A percentile compares a stretch with the other conserved stretches of the same genome.
phyloP scores from a whole-genome alignment of 2,888 invertebrate species.

The Mantis religiosa region DNA sequence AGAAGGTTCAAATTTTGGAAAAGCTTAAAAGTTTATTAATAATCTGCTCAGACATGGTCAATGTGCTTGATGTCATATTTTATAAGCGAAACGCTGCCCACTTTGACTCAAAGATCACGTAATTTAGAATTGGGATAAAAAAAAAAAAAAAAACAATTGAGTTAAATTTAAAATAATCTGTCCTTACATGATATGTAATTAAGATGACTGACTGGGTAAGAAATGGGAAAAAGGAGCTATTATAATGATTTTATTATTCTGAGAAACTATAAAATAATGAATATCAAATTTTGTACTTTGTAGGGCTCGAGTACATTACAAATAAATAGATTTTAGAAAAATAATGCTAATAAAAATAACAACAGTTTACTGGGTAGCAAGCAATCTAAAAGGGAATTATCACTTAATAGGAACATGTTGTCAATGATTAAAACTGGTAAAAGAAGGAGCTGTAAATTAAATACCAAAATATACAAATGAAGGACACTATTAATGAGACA shows the following conservation, averaged over 20 bases:
- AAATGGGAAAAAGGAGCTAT: background rate
- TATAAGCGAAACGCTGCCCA: constrained; percentile 39
- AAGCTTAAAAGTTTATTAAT: background rate
- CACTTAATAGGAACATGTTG: background rate
- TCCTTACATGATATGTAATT: background rate
- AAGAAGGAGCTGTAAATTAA: background rate
- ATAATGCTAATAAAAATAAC: background rate
- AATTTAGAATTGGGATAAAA: constrained; percentile 5
- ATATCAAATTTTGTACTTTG: background rate
- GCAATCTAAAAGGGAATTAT: background rate
- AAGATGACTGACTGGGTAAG: background rate
- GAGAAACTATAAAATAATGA: background rate
- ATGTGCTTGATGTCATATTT: background rate
- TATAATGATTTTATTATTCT: background rate
- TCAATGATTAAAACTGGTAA: background rate
- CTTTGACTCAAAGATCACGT: constrained; percentile 38
- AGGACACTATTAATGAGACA: background rate
- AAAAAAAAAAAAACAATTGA: background rate
- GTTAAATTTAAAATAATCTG: background rate
- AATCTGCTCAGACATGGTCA: constrained; percentile 22
- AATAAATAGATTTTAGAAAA: background rate
- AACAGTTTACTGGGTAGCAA: background rate
- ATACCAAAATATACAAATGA: background rate
- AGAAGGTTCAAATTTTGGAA: background rate
- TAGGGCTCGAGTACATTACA: background rate